Base-by-base conservation (phyloP, 2,888 invertebrate genomes). In the Drosophila greeni region DNA sequence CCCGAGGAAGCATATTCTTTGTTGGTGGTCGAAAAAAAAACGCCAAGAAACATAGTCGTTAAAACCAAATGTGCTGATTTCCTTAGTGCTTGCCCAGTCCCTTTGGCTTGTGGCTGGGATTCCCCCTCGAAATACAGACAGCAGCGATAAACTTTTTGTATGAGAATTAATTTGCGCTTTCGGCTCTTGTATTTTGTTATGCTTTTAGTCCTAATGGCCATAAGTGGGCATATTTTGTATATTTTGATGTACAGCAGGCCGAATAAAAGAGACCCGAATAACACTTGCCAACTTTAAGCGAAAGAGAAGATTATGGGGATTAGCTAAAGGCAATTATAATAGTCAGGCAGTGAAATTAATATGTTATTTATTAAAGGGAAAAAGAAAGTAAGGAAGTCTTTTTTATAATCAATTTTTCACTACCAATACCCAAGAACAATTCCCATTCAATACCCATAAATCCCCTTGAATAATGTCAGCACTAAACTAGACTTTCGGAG, bases 21-120 rank as follows among this genome's bases (percentile, higher is more conserved):
- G 74, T 51, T 59, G 66, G 31, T 53, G 36, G 9, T 14, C 34
- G 40, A 65, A 58, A 37, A 66, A 48, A 36, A 20, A 40, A 40
- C 3, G 31, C 16, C 33, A 53, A 29, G 42, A 39, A 73, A 76
- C 70, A 79, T 72, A 82, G 80, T 82, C 81, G 82, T 81, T 81
- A 81, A 82, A 80, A 76, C 78, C 81, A 81, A 81, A 81, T 82
- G 81, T 82, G 82, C 82, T 82, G 82, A 79, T 82, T 79, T 80
- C 73, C 55, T 68, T 70, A 55, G 45, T 60, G 39, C 56, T 64
- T 45, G 6, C 20, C 20, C 37, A 14, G 26, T 36, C 16, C 37
- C 51, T 20, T 12, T 37, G 14, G 7, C 40, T n/a, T 4, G 18
- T 31, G n/a, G 31, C 18, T 6, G 31, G 37, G 40, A 29, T 31